Conservation (phyloP, 2,888 invertebrate genomes). For the Timema podura region DNA sequence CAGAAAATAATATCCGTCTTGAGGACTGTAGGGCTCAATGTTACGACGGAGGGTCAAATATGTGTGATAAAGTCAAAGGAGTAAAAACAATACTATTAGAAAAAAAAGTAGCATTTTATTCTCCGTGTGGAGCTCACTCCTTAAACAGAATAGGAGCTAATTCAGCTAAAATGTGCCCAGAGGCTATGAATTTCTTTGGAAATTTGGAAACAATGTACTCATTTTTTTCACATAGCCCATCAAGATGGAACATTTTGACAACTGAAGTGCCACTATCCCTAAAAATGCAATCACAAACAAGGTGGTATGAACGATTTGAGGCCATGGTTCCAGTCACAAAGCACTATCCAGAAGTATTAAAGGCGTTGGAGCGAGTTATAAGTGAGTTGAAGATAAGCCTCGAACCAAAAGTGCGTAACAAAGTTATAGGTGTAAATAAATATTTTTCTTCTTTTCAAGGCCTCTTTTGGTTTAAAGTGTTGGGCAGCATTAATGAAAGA, state of each 20-base stretch:
- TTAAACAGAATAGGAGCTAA: too few species aligned
- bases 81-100: not conserved
- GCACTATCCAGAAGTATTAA: not conserved
- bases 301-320: not conserved
- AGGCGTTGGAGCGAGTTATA: not conserved
- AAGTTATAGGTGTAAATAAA: too few species aligned
- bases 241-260: too few species aligned
- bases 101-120: too few species aligned
- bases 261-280: too few species aligned
- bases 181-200: not conserved
- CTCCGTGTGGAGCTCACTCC: too few species aligned
- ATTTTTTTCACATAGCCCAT: not conserved
- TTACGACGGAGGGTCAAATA: not conserved
- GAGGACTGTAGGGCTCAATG: too few species aligned
- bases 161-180: too few species aligned
- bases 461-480: not conserved
- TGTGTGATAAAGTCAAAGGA: not conserved
- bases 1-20: too few species aligned
- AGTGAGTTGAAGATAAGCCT: too few species aligned
- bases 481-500: not conserved
- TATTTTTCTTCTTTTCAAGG: too few species aligned
- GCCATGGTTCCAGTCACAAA: not conserved
- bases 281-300: not conserved
- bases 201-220: constrained; percentile 7
- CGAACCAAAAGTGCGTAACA: too few species aligned